These are phyloP conservation scores for Odontothrips loti DNA, from an alignment of 2,888 invertebrate genomes.

Conservation along the genomic window DNA sequence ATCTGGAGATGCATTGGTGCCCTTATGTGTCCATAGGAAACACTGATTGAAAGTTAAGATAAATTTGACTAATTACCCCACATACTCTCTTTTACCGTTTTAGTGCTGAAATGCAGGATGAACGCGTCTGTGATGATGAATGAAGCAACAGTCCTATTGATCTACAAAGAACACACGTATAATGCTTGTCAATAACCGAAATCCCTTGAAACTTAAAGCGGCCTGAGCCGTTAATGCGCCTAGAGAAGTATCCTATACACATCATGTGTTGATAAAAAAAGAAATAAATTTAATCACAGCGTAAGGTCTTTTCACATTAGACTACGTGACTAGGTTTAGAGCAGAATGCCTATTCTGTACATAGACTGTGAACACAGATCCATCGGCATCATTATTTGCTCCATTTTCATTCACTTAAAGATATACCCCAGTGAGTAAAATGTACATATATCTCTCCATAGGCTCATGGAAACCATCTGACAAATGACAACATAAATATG, in stretches of 20 bases:
- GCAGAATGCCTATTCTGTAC: neutral
- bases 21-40: neutral
- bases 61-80: neutral
- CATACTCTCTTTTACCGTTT: neutral
- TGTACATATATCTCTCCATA: constrained; percentile 5
- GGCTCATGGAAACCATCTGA: constrained; percentile 22
- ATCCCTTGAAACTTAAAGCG: neutral
- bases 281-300: constrained; percentile 20
- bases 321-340: constrained; percentile 17
- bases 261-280: neutral
- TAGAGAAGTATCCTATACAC: neutral
- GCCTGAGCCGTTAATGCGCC: neutral
- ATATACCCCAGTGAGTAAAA: neutral
- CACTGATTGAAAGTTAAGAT: neutral
- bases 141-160: neutral
- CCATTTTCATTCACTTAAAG: neutral
- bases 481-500: constrained; percentile 17
- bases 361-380: neutral
- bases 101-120: neutral
- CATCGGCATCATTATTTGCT: neutral
- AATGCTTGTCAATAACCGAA: neutral
- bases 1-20: neutral
- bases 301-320: constrained; percentile 22
- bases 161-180: neutral
- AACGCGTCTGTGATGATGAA: neutral